Base-by-base conservation (phyloP, 2,888 invertebrate species). In the Standfussiana lucernea region DNA sequence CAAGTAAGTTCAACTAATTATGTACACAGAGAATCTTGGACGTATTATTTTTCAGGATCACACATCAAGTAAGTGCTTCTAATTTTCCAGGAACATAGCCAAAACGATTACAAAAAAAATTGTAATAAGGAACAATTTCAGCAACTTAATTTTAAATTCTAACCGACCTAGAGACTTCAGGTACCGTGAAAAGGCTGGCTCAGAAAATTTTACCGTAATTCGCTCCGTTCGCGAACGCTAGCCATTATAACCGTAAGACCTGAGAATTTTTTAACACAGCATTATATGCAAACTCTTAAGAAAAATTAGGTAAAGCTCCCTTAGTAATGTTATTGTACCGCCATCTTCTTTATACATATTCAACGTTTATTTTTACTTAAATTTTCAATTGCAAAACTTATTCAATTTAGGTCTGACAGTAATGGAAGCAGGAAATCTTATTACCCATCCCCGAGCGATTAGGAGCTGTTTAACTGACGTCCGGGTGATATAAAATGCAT, bases 401-500 rank as follows among this genome's bases (percentile, higher is more conserved):
- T 93, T 93, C 90, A 94, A 93, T 94, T 94, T 91, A 84, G 75
- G 72, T 89, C 83, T 91, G 94, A 94, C 94, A 92, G 91, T 93
- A 94, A 94, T 93, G 90, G 93, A 93, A 80, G 89, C 86, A 86
- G 85, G 82, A 90, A 94, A 94, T 94, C 91, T 91, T 93, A 93
- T 95, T 94, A 94, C 83, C 80, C 83, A 88, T 87, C 90, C 91
- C 89, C 83, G 79, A 86, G 89, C 79, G 88, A 92, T 92, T 91
- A 89, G 88, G 88, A 90, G 84, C 86, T 84, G 87, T 87, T 88
- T 83, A 90, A 91, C 89, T 91, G 93, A 91, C 91, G 86, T 84
- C 87, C 84, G 89, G 79, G 85, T 90, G 87, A 90, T 93, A 92
- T 92, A 91, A 94, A 95, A 94, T 94, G 95, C 95, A 95, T 93